Evolutionary conservation across 2,797 vertebrate genomes (phyloP).

Genomic region (Pygocentrus nattereri): DNA sequence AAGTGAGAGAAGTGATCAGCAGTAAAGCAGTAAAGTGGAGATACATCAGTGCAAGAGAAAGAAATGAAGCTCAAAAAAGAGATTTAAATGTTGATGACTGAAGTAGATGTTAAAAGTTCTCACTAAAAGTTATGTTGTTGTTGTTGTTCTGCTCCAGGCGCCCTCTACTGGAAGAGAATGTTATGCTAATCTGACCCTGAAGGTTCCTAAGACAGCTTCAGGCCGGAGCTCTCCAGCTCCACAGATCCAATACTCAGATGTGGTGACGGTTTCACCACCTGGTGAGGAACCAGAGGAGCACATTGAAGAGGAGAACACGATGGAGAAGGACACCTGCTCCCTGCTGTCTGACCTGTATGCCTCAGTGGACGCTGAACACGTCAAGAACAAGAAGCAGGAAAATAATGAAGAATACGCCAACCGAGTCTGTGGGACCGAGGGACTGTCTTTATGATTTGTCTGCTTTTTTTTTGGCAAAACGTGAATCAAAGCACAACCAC

Average conservation of each 20-base stretch:
- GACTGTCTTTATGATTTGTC: too few species aligned
- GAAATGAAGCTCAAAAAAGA: too few species aligned
- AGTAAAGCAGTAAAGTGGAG: too few species aligned
- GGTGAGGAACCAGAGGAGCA: background rate
- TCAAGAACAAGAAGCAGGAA: slow-evolving; percentile 61
- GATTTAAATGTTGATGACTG: too few species aligned
- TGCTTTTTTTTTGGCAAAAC: too few species aligned
- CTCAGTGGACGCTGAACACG: slow-evolving; percentile 74
- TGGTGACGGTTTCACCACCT: slow-evolving; percentile 48
- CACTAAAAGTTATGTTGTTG: background rate
- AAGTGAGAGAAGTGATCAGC: too few species aligned
- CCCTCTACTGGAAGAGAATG: slow-evolving; percentile 69
- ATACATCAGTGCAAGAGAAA: too few species aligned
- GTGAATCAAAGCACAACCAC: too few species aligned
- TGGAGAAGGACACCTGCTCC: slow-evolving; percentile 57
- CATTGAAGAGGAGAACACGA: slow-evolving; percentile 51
- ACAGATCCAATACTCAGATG: slow-evolving; percentile 69
- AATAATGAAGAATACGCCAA: slow-evolving; percentile 73
- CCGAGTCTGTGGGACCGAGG: slow-evolving; percentile 65
- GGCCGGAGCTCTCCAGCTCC: slow-evolving; percentile 69
- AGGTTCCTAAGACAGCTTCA: slow-evolving; percentile 64
- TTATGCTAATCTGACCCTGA: slow-evolving; percentile 78
- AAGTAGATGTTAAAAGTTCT: too few species aligned
- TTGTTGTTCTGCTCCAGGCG: slow-evolving; percentile 26
- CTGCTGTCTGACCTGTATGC: slow-evolving; percentile 76